Base-by-base conservation (phyloP, 2,797 vertebrate species). In the Zalophus californianus region DNA sequence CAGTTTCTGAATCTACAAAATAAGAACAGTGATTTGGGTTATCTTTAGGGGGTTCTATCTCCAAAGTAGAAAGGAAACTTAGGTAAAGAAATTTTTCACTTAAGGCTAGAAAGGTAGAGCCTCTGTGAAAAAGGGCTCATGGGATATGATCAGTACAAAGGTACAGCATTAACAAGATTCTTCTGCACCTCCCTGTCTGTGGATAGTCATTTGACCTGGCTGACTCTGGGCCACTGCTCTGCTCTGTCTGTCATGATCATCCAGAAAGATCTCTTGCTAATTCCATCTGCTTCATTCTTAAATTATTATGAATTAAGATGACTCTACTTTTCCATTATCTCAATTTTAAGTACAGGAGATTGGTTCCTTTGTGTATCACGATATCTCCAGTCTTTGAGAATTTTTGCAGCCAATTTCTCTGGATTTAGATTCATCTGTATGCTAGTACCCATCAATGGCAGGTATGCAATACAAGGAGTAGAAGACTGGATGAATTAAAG, bases 31-130 rank as follows among this genome's bases (percentile, higher is more conserved):
- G 25, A 93, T 48, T 44, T 85, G 20, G 54, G 14, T 95, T 64
- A 75, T 52, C 86, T 73, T 87, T 84, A 91, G 84, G n/a, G 7
- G 32, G 85, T 96, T 91, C 66, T 62, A 83, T 12, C 60, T 92
- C 35, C 80, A 90, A 90, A 91, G 5, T 5, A 94, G 29, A 96
- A 87, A 96, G 27, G 48, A 84, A 90, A 89, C 41, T 41, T 48
- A 70, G 56, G 21, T 56, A 86, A 54, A 93, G 48, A 56, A 85
- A 95, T 14, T 68, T 87, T 90, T 84, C 79, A 48, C 68, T 92
- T 90, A 73, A 87, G 56, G 90, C 41, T 72, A 90, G 54, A 66
- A 95, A 90, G 35, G 21, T 32, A 60, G 5, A n/a, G 54, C 29
- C 27, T 16, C 58, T 92, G 25, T 72, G 41, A 80, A 80, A 85